phyloP scores from a whole-genome alignment of 92 coral and sea anemone genomes.

The Umimayanthus chanpuru region DNA sequence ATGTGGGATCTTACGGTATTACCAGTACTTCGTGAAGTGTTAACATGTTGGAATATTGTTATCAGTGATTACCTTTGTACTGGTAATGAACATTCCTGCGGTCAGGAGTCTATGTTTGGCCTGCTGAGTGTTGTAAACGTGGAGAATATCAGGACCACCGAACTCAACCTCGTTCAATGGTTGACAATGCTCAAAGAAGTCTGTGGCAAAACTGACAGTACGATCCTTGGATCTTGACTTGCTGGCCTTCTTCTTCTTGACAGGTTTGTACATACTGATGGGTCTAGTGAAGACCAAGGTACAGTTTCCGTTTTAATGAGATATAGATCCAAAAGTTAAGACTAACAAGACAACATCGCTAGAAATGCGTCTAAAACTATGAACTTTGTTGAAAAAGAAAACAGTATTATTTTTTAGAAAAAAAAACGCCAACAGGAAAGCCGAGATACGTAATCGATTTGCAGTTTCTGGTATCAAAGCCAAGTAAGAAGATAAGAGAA shows the following conservation, averaged over 20 bases:
- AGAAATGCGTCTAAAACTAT: too few species aligned
- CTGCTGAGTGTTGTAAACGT: slow-evolving; percentile 97
- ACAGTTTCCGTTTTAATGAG: neutral
- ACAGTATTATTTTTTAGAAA: too few species aligned
- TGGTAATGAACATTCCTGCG: slow-evolving; percentile 98
- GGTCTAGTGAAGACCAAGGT: slow-evolving; percentile 60
- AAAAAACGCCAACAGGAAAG: too few species aligned
- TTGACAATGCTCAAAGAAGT: slow-evolving; percentile 99
- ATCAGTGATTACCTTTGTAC: slow-evolving; percentile 76
- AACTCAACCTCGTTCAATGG: slow-evolving; percentile 89
- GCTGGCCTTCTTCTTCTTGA: slow-evolving; percentile 78
- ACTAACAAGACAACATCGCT: neutral
- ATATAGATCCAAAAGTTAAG: neutral
- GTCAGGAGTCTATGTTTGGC: slow-evolving; percentile 94
- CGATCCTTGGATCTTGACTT: slow-evolving; percentile 84
- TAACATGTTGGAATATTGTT: neutral
- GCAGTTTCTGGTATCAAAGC: too few species aligned
- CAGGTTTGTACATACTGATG: slow-evolving; percentile 83
- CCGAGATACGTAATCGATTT: too few species aligned
- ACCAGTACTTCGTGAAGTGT: neutral
- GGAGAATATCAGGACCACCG: slow-evolving; percentile 93
- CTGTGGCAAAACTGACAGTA: slow-evolving; percentile 86
- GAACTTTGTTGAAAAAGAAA: too few species aligned
- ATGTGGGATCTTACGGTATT: too few species aligned
- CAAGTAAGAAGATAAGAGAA: too few species aligned